These are phyloP conservation scores for Gouania willdenowi DNA, from an alignment of 2,797 vertebrate genomes.

Conservation along the genomic window DNA sequence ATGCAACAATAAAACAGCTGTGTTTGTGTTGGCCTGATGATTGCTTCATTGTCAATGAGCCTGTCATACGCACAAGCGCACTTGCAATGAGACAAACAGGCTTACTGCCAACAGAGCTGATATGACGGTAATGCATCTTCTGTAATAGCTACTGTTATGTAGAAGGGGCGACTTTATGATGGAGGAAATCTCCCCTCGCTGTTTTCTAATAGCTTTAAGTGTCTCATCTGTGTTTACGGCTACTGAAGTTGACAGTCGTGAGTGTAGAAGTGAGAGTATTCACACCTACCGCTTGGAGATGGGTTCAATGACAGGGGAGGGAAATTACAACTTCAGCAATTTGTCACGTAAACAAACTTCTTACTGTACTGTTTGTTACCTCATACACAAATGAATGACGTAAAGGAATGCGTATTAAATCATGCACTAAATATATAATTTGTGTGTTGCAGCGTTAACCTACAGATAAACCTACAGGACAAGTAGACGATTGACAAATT, in stretches of 20 bases:
- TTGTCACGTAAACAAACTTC: no score
- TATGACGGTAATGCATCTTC: conserved; percentile 40
- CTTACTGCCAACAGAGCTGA: conserved; percentile 35
- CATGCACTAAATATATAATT: no score
- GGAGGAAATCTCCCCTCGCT: conserved; percentile 32
- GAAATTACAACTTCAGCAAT: no score
- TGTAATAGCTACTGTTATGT: conserved; percentile 47
- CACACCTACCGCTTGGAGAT: background rate
- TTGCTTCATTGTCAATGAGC: conserved; percentile 71
- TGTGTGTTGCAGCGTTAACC: no score
- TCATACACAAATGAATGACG: no score
- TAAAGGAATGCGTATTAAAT: no score
- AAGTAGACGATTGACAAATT: no score
- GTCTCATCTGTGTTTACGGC: conserved; percentile 24
- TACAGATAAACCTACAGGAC: no score
- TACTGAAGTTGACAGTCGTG: conserved; percentile 4
- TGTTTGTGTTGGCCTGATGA: conserved; percentile 81
- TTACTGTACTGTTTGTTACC: no score
- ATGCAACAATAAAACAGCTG: conserved; percentile 82
- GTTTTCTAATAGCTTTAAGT: conserved; percentile 31
- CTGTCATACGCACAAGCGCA: conserved; percentile 16
- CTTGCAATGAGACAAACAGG: no score
- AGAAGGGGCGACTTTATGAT: conserved; percentile 47
- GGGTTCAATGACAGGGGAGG: no score
- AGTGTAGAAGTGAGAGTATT: background rate